Conservation (phyloP, 1,140 invertebrate genomes). For the Sitophilus oryzae region DNA sequence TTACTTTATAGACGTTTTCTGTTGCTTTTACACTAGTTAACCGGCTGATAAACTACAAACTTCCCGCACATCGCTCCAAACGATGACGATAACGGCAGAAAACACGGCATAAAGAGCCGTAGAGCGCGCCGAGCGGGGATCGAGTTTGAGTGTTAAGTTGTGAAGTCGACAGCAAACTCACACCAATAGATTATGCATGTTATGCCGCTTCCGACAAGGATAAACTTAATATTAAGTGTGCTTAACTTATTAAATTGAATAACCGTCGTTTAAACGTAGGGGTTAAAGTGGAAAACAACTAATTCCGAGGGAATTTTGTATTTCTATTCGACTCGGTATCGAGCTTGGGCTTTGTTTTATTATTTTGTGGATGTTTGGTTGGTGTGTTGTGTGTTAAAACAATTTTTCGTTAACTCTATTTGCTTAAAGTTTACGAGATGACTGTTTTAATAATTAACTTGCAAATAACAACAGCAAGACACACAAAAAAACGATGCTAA, state of each 20-base stretch:
- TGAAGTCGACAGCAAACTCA: constrained; percentile 8
- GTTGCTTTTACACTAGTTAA: no score
- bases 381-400: neutral
- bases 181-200: constrained; percentile 16
- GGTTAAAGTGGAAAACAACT: neutral
- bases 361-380: neutral
- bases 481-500: no score
- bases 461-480: no score
- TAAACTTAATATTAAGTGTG: constrained; percentile 14
- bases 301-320: neutral
- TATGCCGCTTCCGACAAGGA: constrained; percentile 11
- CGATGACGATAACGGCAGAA: constrained; percentile 8
- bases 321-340: neutral
- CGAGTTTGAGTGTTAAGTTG: constrained; percentile 6
- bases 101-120: constrained; percentile 1
- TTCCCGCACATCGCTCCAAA: neutral
- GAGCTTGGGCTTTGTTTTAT: constrained; percentile 1
- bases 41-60: no score
- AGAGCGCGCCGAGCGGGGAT: neutral
- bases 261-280: constrained; percentile 1
- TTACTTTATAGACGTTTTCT: no score
- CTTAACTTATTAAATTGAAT: constrained; percentile 11
- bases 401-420: no score
- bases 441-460: no score
- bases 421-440: no score